Percentiles rank a stretch among this genome's conserved stretches.
Conservation (phyloP, 2,888 invertebrate species). For the Apamea sordens region DNA sequence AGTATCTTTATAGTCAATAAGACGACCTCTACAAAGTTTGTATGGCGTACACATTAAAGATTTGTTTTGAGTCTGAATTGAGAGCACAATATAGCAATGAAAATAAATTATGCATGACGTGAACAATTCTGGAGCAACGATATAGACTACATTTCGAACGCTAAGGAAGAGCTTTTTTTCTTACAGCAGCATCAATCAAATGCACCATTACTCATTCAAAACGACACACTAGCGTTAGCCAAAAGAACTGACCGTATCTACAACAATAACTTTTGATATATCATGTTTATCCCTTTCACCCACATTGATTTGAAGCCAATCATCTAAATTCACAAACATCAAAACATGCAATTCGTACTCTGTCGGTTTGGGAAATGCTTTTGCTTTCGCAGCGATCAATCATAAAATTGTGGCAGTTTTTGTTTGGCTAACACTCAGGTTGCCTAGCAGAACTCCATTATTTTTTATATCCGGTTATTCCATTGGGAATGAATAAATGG, state of each 20-base stretch:
- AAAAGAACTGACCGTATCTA: slow-evolving; percentile 22
- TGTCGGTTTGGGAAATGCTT: slow-evolving; percentile 67
- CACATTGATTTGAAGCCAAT: slow-evolving; percentile 62
- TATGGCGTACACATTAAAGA: not conserved
- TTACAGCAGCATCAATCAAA: slow-evolving; percentile 43
- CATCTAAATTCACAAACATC: slow-evolving; percentile 65
- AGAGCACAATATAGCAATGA: not conserved
- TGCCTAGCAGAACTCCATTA: slow-evolving; percentile 30
- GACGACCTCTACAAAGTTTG: not conserved
- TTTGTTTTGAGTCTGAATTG: not conserved
- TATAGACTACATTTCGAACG: not conserved
- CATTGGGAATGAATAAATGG: slow-evolving; percentile 32
- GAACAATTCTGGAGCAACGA: not conserved
- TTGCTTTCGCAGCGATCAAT: slow-evolving; percentile 66
- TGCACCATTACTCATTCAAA: slow-evolving; percentile 35
- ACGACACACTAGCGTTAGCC: not conserved
- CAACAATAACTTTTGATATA: slow-evolving; percentile 37
- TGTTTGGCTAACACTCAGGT: slow-evolving; percentile 56
- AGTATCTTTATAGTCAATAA: not conserved
- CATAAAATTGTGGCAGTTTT: slow-evolving; percentile 69
- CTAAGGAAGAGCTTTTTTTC: not conserved
- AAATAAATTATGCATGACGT: not conserved
- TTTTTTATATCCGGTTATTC: slow-evolving; percentile 44
- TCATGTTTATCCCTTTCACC: slow-evolving; percentile 41
- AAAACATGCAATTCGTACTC: slow-evolving; percentile 68